Conservation (phyloP, 2,888 invertebrate species). For the Epirrhoe tristata region DNA sequence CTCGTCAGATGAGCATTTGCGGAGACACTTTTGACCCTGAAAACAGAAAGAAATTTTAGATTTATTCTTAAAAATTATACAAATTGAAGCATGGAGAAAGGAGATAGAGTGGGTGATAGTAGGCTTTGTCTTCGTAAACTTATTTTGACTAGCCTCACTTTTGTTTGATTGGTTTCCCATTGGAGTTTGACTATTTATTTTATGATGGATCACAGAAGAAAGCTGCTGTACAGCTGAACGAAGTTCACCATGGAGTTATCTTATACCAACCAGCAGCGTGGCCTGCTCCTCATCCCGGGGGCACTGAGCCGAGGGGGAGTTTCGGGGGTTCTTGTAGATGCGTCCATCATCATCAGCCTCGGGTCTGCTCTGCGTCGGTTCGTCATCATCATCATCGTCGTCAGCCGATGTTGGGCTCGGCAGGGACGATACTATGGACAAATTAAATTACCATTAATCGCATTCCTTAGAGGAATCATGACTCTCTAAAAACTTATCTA, state of each 20-base stretch:
- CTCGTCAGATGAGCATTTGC: slow-evolving; percentile 96
- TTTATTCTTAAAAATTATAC: too few species aligned
- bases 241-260: background rate
- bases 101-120: too few species aligned
- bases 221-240: too few species aligned
- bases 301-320: slow-evolving; percentile 94
- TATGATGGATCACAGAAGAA: too few species aligned
- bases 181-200: too few species aligned
- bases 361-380: slow-evolving; percentile 83
- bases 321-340: slow-evolving; percentile 94
- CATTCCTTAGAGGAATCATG: too few species aligned
- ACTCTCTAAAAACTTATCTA: too few species aligned
- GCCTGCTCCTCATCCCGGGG: slow-evolving; percentile 95
- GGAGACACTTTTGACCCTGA: slow-evolving; percentile 94
- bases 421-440: slow-evolving; percentile 66
- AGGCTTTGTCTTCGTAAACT: too few species aligned
- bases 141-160: too few species aligned
- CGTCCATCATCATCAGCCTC: slow-evolving; percentile 91
- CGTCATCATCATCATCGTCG: slow-evolving; percentile 84
- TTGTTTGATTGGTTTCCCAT: too few species aligned
- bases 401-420: slow-evolving; percentile 77
- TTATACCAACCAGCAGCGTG: slow-evolving; percentile 86
- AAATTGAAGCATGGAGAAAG: background rate
- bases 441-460: background rate
- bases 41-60: slow-evolving; percentile 30